These are phyloP conservation scores for Notamacropus eugenii DNA, from an alignment of 2,797 vertebrate genomes.

Conservation along the genomic window DNA sequence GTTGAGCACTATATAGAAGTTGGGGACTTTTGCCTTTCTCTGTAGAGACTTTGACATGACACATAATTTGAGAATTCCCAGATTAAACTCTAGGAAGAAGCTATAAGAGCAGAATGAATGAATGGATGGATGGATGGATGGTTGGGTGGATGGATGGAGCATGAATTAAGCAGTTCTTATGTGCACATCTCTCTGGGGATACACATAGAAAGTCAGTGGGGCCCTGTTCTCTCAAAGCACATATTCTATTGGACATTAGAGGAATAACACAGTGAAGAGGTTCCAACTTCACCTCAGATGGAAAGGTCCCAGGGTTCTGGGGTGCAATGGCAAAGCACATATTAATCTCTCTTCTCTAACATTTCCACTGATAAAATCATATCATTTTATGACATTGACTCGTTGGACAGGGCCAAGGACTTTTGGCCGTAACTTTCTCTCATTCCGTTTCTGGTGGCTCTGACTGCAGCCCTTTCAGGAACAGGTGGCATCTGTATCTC, in stretches of 20 bases:
- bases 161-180: neutral
- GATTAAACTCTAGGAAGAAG: neutral
- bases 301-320: neutral
- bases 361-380: conserved; percentile 4
- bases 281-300: neutral
- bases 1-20: neutral
- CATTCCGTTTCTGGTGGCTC: neutral
- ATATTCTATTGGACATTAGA: neutral
- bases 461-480: neutral
- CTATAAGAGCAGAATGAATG: too few species aligned
- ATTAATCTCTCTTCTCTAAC: neutral
- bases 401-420: conserved; percentile 11
- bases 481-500: neutral
- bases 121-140: neutral
- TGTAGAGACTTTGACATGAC: neutral
- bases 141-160: neutral
- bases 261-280: neutral
- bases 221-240: neutral
- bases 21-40: neutral
- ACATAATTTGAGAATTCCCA: neutral
- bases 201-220: neutral
- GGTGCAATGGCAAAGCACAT: neutral
- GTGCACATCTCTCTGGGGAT: neutral
- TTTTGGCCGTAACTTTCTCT: neutral
- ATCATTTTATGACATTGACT: neutral